Evolutionary conservation across 1,140 invertebrate species (phyloP), one percentile per base, ranked within the genome.

Genomic region (Microplitis mediator): DNA sequence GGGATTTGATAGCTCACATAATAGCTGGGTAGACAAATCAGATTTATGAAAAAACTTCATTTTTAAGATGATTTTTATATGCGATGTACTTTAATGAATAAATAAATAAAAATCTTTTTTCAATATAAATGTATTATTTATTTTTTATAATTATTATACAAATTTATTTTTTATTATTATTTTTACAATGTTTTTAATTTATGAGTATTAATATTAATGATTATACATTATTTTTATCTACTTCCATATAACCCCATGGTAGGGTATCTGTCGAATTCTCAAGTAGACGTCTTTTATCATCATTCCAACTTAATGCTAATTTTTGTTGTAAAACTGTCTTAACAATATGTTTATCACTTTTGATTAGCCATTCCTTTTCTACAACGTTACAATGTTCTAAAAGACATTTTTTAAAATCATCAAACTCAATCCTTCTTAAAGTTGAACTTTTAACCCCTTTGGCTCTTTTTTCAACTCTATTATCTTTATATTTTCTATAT

Each of bases 341-440:
- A 4, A 36, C 13, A 45, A n/a, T 11, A 3, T 52, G 23, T 39
- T 39, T 39, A 2, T 39, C 8, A 39, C 36, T 39, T 6, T 6
- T 39, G 8, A 1, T 64, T 4, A 64, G 11, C 13, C 11, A 11
- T 23, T 64, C 31, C 2, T 4, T 4, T 23, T 64, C 35, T 39
- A 4, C n/a, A 31, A 67, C n/a, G 1, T 52, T 4, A 16, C 8
- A 4, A 67, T 32, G 45, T 69, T 39, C 31, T 5, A 61, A 52
- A 3, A 52, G 32, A 39, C 60, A 52, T 16, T 73, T 31, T 61
- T 58, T 62, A 23, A 31, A 50, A 36, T 73, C 45, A 14, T 69
- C 58, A 5, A 68, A 16, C 50, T 60, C 16, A 2, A 78, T 56
- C 23, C 58, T 76, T 63, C 72, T 63, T 56, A 58, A 35, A 11